These are phyloP conservation scores for Drosophila seclusa DNA, from an alignment of 2,888 invertebrate species.

Conservation along the genomic window DNA sequence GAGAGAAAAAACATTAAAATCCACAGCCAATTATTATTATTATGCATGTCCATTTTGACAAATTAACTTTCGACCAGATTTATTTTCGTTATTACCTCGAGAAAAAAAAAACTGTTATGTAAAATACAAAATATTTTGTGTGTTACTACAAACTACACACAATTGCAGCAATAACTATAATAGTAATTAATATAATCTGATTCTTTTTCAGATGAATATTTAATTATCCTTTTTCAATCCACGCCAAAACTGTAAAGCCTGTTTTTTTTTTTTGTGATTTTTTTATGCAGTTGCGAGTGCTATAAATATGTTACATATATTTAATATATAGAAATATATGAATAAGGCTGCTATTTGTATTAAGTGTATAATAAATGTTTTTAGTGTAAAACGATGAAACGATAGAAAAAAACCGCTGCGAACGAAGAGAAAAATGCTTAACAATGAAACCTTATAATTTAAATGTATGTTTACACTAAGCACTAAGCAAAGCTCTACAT, in stretches of 20 bases:
- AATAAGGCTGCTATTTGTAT: constrained; percentile 57
- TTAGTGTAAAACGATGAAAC: constrained; percentile 38
- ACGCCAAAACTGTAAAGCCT: constrained; percentile 56
- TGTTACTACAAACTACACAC: constrained; percentile 20
- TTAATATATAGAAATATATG: constrained; percentile 33
- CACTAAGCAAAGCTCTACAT: constrained; percentile 65
- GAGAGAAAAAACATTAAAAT: constrained; percentile 36
- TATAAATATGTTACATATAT: constrained; percentile 50
- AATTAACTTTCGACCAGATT: constrained; percentile 53
- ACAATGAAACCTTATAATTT: constrained; percentile 48
- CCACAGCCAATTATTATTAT: constrained; percentile 45
- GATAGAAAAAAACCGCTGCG: constrained; percentile 6
- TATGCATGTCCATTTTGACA: constrained; percentile 19
- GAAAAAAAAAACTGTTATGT: constrained; percentile 24
- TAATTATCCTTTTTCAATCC: constrained; percentile 33
- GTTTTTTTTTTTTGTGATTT: constrained; percentile 9
- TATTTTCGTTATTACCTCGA: constrained; percentile 61
- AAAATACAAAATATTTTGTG: constrained; percentile 3
- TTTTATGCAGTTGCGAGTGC: constrained; percentile 52
- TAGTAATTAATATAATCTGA: constrained; percentile 11
- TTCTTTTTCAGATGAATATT: constrained; percentile 27
- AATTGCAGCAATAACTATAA: constrained; percentile 8
- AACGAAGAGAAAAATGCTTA: constrained; percentile 45
- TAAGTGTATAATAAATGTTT: constrained; percentile 71
- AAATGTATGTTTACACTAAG: constrained; percentile 43